Evolutionary conservation across 2,113 vertebrate species (phyloP).

Genomic region (Psittacara wagleri): DNA sequence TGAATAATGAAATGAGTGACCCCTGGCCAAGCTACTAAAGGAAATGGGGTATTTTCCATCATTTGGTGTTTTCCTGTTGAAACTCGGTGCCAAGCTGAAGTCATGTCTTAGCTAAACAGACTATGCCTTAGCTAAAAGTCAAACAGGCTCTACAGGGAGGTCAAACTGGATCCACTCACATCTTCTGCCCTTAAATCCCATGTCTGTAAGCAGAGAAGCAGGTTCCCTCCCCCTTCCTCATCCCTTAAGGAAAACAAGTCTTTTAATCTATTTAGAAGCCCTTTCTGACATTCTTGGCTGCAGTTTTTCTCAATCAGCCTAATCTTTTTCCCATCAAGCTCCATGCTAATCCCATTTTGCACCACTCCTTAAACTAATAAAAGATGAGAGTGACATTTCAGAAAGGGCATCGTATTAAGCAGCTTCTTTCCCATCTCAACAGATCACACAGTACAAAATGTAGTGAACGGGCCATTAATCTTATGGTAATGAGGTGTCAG

Average conservation of each 20-base stretch:
- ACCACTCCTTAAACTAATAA: conserved; percentile 85
- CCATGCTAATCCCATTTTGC: conserved; percentile 73
- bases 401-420: conserved; percentile 87
- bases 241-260: conserved; percentile 24
- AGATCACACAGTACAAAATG: conserved; percentile 29
- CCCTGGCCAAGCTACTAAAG: background rate
- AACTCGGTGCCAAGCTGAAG: background rate
- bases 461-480: conserved; percentile 75
- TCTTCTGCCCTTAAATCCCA: background rate
- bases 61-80: background rate
- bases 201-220: background rate
- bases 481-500: conserved; percentile 80
- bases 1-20: background rate
- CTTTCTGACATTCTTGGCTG: conserved; percentile 55
- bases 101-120: background rate
- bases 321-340: conserved; percentile 57
- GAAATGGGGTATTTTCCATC: background rate
- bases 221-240: background rate
- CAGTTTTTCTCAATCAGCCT: conserved; percentile 45
- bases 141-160: background rate
- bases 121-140: background rate
- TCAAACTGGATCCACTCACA: background rate
- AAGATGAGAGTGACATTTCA: conserved; percentile 89
- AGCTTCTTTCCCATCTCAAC: conserved; percentile 61
- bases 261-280: conserved; percentile 54